These are phyloP conservation scores for Parelbella ahira DNA, from an alignment of 2,888 invertebrate genomes.

Conservation along the genomic window DNA sequence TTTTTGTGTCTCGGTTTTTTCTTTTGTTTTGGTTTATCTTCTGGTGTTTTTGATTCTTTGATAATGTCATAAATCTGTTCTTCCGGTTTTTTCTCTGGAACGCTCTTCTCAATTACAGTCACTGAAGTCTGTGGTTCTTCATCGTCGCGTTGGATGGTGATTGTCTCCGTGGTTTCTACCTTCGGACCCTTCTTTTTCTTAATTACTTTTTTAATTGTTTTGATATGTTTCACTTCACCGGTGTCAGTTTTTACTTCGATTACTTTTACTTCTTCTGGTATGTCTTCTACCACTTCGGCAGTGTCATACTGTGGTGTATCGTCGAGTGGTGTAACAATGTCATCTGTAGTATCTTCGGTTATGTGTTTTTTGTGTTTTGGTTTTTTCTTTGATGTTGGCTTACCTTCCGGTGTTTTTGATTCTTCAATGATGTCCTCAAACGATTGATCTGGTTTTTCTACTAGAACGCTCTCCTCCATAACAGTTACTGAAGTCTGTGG, in stretches of 20 bases:
- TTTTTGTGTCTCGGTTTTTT: no score
- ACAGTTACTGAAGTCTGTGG: slow-evolving; percentile 35
- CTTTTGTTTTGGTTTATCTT: slow-evolving; percentile 41
- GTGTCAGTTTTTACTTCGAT: slow-evolving; percentile 51
- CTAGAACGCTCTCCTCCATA: slow-evolving; percentile 30
- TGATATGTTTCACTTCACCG: slow-evolving; percentile 48
- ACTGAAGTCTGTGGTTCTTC: slow-evolving; percentile 37
- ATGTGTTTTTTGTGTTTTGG: no score
- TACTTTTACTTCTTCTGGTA: slow-evolving; percentile 32
- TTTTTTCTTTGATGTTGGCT: no score
- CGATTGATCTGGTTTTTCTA: no score
- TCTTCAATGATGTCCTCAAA: no score
- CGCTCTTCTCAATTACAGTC: slow-evolving; percentile 28
- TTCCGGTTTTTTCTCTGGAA: slow-evolving; percentile 34
- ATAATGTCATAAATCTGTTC: not conserved
- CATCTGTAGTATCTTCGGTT: no score
- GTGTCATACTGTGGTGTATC: slow-evolving; percentile 35
- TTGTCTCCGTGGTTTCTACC: no score
- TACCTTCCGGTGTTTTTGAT: no score
- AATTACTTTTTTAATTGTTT: no score
- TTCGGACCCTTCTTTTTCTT: no score
- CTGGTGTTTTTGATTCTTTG: not conserved
- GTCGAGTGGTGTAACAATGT: slow-evolving; percentile 33
- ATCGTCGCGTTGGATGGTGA: slow-evolving; percentile 36
- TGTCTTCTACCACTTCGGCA: slow-evolving; percentile 38